Conservation (phyloP, 1,140 invertebrate genomes). For the Heliconius hermathena region DNA sequence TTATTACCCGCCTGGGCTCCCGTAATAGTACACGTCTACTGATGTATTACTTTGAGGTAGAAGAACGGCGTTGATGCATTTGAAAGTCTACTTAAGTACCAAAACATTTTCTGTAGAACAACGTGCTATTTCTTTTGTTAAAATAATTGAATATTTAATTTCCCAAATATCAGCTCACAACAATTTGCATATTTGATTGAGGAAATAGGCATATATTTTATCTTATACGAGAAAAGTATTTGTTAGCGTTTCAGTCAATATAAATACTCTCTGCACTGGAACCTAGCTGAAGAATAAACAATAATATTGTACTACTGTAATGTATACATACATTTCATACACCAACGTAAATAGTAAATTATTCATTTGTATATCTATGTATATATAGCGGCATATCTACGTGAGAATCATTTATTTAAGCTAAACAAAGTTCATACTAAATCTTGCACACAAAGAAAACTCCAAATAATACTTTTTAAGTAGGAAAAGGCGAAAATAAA, state of each 20-base stretch:
- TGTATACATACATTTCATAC: background rate
- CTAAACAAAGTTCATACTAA: conserved; percentile 1
- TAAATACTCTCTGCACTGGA: background rate
- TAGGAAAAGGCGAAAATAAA: conserved; percentile 12
- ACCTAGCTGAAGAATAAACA: background rate
- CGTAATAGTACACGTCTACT: background rate
- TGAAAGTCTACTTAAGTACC: background rate
- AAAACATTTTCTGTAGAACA: background rate
- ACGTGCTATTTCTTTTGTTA: too few relatives aligned
- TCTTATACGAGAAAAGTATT: background rate
- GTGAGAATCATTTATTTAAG: conserved; percentile 2
- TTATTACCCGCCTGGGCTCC: conserved; percentile 51
- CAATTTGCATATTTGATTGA: too few relatives aligned
- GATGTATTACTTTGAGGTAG: conserved; percentile 1
- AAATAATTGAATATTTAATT: background rate
- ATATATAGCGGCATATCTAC: background rate
- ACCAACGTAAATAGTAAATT: background rate
- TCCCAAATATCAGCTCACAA: too few relatives aligned
- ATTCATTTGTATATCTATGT: background rate
- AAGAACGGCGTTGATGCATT: background rate
- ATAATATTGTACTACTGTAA: background rate
- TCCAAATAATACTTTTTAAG: conserved; percentile 14
- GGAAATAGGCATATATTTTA: background rate
- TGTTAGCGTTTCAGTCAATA: background rate
- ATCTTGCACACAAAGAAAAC: conserved; percentile 10